Conservation (phyloP, 2,888 invertebrate genomes). For the Cantharis nigra region DNA sequence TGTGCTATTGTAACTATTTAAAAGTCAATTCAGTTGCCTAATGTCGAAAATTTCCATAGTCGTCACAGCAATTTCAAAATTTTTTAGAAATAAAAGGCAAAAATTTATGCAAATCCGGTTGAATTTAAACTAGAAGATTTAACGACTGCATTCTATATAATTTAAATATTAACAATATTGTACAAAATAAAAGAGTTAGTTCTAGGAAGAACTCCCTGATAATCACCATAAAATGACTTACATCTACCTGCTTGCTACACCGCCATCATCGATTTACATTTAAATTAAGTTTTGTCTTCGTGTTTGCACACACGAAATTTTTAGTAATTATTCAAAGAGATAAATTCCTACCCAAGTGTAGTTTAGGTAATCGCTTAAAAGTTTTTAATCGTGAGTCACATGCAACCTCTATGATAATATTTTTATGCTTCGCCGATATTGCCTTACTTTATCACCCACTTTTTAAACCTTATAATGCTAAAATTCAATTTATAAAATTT, state of each 20-base stretch:
- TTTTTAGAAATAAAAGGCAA: neutral
- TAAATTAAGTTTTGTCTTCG: neutral
- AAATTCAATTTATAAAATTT: neutral
- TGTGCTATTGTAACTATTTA: slow-evolving; percentile 16
- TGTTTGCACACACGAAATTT: neutral
- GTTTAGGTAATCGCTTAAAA: neutral
- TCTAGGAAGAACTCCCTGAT: neutral
- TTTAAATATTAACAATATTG: neutral
- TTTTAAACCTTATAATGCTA: neutral
- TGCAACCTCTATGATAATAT: neutral
- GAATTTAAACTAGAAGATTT: neutral
- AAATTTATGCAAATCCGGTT: neutral
- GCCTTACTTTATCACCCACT: neutral
- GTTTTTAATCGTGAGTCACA: neutral
- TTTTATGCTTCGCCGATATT: neutral
- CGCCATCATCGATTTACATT: neutral
- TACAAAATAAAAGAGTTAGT: neutral
- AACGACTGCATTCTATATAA: neutral
- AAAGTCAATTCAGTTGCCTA: slow-evolving; percentile 14
- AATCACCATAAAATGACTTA: neutral
- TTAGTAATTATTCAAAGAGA: neutral
- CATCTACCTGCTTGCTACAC: neutral
- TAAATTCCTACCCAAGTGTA: neutral
- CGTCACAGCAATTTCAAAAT: neutral
- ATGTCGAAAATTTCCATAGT: neutral